Base-by-base conservation (phyloP, 2,888 invertebrate species). In the Bellardia pandia region DNA sequence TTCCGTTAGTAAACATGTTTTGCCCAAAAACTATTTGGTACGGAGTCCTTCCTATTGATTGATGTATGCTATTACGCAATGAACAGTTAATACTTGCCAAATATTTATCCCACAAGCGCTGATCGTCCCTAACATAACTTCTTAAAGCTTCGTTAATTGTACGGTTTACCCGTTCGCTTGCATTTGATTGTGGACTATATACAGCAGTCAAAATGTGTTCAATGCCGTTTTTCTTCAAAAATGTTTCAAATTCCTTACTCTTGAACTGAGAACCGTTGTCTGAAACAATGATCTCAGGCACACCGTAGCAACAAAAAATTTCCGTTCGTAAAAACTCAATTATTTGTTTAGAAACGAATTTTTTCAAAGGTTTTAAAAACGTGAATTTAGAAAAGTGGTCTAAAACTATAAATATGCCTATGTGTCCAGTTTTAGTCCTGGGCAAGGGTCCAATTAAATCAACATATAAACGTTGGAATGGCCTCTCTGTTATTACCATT, bases 401-500 rank as follows among this genome's bases (percentile, higher is more conserved):
- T 9, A 42, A 42, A 42, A 42, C 42, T 42, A 42, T 42, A 9
- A 42, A 42, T 9, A 42, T 42, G 9, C 42, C 69, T 11, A 69
- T 69, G 13, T 48, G 30, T 33, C 69, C 69, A 3, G 16, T 30
- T 14, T 69, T 69, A 11, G 23, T 48, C 13, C 69, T n/a, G 13
- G 69, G 69, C 11, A 30, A 69, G 11, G 69, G 69, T 4, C 69
- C 69, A 30, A 69, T 14, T 6, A 69, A 7, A 13, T 69, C 69
- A 30, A 69, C 33, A 51, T 69, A 69, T 30, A 69, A 13, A 23
- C 69, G 23, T 69, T 69, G 51, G 30, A 69, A 69, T 9, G 69
- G 69, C 13, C 69, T 45, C 1, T 45, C 33, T 9, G 51, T 51
- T 30, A 11, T 48, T 11, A 30, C 51, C 14, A 48, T 45, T 48